A percentile compares a stretch with the other conserved stretches of the same genome.
Conservation (phyloP, 2,113 vertebrate genomes). For the Canis aureus region DNA sequence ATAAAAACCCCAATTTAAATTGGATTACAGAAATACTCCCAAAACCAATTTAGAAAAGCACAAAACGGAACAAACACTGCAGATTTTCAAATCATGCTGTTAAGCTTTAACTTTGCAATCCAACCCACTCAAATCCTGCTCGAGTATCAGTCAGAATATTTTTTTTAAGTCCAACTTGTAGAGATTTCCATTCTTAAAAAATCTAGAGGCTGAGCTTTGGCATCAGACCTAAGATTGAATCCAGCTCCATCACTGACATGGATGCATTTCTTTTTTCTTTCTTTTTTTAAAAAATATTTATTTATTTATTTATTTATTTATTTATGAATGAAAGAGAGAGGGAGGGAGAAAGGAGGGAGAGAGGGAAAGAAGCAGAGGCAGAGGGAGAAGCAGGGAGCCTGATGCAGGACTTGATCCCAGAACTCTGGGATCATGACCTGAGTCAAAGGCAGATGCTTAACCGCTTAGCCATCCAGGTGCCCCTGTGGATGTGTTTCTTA, state of each 20-base stretch:
- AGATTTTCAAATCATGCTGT: neutral
- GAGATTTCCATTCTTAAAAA: constrained; percentile 37
- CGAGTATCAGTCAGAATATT: neutral
- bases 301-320: too few species aligned
- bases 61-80: constrained; percentile 2
- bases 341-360: too few species aligned
- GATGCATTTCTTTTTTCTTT: too few species aligned
- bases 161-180: neutral
- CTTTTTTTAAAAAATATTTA: too few species aligned
- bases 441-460: too few species aligned
- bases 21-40: constrained; percentile 40
- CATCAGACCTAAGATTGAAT: neutral
- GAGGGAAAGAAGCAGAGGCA: too few species aligned
- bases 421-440: too few species aligned
- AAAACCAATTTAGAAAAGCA: constrained; percentile 60
- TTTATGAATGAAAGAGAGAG: too few species aligned
- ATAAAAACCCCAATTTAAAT: constrained; percentile 1
- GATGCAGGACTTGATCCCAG: too few species aligned
- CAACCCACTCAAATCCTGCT: constrained; percentile 45
- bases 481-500: neutral
- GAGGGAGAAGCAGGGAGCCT: too few species aligned
- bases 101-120: neutral
- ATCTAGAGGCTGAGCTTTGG: neutral
- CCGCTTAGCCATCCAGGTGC: too few species aligned
- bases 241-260: neutral